Evolutionary conservation across 2,888 invertebrate genomes (phyloP).

Genomic region (Mystacides longicornis): DNA sequence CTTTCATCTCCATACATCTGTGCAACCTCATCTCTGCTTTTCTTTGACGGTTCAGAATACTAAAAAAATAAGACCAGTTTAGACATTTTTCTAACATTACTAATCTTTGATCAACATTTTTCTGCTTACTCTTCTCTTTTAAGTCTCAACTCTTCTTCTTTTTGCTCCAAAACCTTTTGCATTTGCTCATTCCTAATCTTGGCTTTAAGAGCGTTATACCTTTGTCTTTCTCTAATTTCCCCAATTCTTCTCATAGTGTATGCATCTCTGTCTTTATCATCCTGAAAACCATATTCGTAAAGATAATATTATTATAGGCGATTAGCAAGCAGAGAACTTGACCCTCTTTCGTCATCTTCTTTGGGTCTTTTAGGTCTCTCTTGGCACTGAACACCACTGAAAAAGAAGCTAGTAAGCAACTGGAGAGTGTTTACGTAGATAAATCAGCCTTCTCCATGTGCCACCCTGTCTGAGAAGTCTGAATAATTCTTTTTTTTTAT

Average conservation of each 20-base stretch:
- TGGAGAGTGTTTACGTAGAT: too few species aligned
- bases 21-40: constrained; percentile 10
- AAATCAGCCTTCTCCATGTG: too few species aligned
- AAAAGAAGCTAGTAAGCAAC: too few species aligned
- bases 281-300: constrained; percentile 8
- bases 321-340: too few species aligned
- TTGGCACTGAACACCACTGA: too few species aligned
- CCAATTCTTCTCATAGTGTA: constrained; percentile 11
- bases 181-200: constrained; percentile 10
- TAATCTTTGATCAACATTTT: too few species aligned
- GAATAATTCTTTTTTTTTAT: too few species aligned
- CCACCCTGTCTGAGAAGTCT: too few species aligned
- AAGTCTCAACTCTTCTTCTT: constrained; percentile 6
- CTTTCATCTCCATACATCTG: constrained; percentile 12
- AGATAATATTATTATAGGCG: too few species aligned
- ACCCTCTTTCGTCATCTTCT: too few species aligned
- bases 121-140: constrained; percentile 15
- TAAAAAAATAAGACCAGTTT: too few species aligned
- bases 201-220: constrained; percentile 2
- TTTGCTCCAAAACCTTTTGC: constrained; percentile 8
- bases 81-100: background rate
- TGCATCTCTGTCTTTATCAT: constrained; percentile 12
- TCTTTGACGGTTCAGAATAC: constrained; percentile 5
- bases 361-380: too few species aligned
- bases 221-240: constrained; percentile 12